phyloP scores from a whole-genome alignment of 2,797 vertebrate species.

The Aulostomus chinensis region DNA sequence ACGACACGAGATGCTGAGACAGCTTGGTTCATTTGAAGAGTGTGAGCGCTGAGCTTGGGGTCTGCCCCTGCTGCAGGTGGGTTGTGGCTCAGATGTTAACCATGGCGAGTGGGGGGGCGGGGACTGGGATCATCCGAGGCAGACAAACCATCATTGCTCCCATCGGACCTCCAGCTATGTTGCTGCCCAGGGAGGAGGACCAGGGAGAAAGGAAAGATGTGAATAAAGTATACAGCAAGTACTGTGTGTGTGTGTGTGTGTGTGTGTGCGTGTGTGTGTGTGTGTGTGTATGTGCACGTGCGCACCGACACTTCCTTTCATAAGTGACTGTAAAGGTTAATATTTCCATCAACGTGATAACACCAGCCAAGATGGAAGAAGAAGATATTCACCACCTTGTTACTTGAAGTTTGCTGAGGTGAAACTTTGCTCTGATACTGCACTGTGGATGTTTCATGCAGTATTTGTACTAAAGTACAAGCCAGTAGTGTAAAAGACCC shows the following conservation, averaged over 20 bases:
- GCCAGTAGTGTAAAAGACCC: too few species aligned
- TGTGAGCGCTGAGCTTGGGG: slow-evolving; percentile 32
- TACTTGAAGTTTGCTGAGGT: slow-evolving; percentile 5
- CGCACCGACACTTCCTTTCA: too few species aligned
- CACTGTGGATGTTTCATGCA: too few species aligned
- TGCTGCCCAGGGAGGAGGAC: slow-evolving; percentile 61
- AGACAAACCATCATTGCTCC: slow-evolving; percentile 48
- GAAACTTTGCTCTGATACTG: too few species aligned
- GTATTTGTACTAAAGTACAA: too few species aligned
- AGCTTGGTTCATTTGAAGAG: too few species aligned
- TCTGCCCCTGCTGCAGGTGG: slow-evolving; percentile 44
- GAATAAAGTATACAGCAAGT: slow-evolving; percentile 44
- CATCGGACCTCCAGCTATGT: slow-evolving; percentile 37
- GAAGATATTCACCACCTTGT: not conserved
- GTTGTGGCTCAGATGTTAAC: slow-evolving; percentile 43
- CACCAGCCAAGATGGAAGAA: slow-evolving; percentile 16
- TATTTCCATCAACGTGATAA: slow-evolving; percentile 29
- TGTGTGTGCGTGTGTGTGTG: not conserved
- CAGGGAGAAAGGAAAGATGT: slow-evolving; percentile 49
- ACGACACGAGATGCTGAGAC: too few species aligned
- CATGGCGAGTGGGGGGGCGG: slow-evolving; percentile 44
- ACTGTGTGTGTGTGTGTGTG: slow-evolving; percentile 16
- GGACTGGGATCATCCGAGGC: slow-evolving; percentile 40
- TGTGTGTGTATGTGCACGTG: slow-evolving; percentile 19
- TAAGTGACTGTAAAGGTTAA: slow-evolving; percentile 16